Percentiles rank a stretch among this genome's conserved stretches.
Evolutionary conservation across 53 echinoderm and acorn worm species (phyloP).

Genomic region (Luidia sarsii): DNA sequence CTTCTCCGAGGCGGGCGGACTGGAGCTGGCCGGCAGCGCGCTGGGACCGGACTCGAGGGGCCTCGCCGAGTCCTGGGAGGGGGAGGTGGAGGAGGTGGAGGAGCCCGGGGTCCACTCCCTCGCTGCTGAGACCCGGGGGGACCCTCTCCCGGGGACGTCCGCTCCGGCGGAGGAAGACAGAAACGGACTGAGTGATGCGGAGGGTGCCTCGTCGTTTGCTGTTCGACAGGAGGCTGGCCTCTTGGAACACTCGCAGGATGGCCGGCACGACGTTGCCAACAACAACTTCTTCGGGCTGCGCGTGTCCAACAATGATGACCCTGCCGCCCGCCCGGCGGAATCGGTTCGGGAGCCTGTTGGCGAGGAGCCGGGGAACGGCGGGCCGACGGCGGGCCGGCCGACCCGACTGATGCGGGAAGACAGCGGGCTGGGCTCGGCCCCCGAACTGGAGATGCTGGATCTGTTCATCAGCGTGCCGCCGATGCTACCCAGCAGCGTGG

Average conservation of each 20-base stretch:
- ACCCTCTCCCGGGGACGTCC: not conserved
- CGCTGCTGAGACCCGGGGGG: not conserved
- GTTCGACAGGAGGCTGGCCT: not conserved
- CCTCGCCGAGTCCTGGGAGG: too few relatives aligned
- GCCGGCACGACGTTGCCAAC: conserved; percentile 13
- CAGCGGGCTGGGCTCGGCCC: conserved; percentile 84
- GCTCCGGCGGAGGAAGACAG: not conserved
- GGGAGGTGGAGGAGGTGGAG: not conserved
- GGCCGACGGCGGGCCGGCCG: not conserved
- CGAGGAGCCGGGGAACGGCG: not conserved
- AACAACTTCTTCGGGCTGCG: conserved; percentile 43
- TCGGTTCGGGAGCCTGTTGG: not conserved
- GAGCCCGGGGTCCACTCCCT: not conserved
- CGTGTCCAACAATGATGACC: conserved; percentile 17
- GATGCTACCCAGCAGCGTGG: conserved; percentile 45
- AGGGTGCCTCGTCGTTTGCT: not conserved
- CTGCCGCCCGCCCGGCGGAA: too few relatives aligned
- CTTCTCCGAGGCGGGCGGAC: conserved; percentile 30
- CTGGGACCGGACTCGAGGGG: not conserved
- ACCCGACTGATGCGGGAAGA: conserved; percentile 57
- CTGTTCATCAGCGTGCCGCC: conserved; percentile 59
- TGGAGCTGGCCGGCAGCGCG: not conserved
- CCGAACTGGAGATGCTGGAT: conserved; percentile 74
- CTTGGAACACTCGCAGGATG: not conserved
- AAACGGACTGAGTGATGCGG: not conserved